These are phyloP conservation scores for Aptenodytes forsteri DNA, from an alignment of 2,113 vertebrate genomes.

Conservation along the genomic window DNA sequence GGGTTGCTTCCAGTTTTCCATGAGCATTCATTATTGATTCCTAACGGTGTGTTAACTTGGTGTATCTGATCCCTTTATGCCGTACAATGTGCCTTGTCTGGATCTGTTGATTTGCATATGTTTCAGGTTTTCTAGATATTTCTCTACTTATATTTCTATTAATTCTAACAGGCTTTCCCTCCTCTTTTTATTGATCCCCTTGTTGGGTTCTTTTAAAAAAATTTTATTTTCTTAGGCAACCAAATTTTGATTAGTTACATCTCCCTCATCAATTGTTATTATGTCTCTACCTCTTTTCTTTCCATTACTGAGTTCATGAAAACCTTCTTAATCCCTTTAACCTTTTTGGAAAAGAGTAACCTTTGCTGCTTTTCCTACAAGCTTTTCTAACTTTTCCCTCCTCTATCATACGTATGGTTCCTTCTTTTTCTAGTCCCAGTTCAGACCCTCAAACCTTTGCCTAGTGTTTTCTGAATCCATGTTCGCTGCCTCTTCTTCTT, in stretches of 20 bases:
- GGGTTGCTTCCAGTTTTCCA: slow-evolving; percentile 25
- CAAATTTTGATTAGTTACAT: slow-evolving; percentile 16
- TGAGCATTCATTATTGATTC: not conserved
- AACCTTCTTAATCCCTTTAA: not conserved
- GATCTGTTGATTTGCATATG: not conserved
- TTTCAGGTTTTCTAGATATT: not conserved
- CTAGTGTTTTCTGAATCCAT: not conserved
- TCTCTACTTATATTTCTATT: not conserved
- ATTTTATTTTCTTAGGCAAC: not conserved
- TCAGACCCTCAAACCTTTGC: not conserved
- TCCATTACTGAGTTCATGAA: not conserved
- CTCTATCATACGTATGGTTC: not conserved
- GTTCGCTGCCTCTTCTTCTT: not conserved
- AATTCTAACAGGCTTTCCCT: not conserved
- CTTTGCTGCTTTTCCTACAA: not conserved
- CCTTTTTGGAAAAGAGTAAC: not conserved
- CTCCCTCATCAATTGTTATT: not conserved
- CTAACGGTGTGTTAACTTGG: slow-evolving; percentile 14
- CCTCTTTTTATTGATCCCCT: not conserved
- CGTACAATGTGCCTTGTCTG: not conserved
- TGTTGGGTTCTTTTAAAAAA: not conserved
- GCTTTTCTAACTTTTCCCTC: not conserved
- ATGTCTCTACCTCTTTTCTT: not conserved
- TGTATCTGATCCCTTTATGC: not conserved
- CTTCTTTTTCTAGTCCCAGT: not conserved